These are phyloP conservation scores for Agrypnus murinus DNA, from an alignment of 2,888 invertebrate genomes.

Conservation along the genomic window DNA sequence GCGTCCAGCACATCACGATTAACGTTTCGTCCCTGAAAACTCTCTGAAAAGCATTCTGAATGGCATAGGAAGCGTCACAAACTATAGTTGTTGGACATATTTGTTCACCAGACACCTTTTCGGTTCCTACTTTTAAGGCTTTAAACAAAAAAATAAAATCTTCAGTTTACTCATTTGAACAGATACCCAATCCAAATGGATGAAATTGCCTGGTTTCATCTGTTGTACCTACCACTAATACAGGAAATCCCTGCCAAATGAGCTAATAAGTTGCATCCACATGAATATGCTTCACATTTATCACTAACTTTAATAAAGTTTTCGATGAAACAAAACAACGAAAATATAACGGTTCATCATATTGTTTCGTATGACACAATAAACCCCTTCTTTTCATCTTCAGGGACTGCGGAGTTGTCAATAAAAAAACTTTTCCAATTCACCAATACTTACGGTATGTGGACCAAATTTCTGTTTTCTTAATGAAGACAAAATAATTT, in stretches of 20 bases:
- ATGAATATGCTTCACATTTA: constrained; percentile 24
- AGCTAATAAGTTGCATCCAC: constrained; percentile 36
- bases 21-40: too few species aligned
- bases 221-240: constrained; percentile 27
- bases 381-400: constrained; percentile 16
- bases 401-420: constrained; percentile 8
- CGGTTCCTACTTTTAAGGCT: too few species aligned
- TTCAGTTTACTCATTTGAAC: constrained; percentile 33
- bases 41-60: too few species aligned
- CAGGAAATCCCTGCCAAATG: constrained; percentile 38
- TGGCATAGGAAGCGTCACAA: too few species aligned
- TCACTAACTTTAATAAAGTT: constrained; percentile 1
- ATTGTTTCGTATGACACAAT: constrained; percentile 19
- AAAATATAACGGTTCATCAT: constrained; percentile 15
- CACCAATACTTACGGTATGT: constrained; percentile 24
- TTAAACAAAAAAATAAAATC: too few species aligned
- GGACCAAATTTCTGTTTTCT: too few species aligned
- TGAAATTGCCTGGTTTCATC: constrained; percentile 29
- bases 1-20: too few species aligned
- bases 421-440: constrained; percentile 11
- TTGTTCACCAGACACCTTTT: too few species aligned
- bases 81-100: too few species aligned
- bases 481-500: too few species aligned
- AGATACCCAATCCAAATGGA: constrained; percentile 31
- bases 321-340: constrained; percentile 24